These are phyloP conservation scores for Rhinopomastus cyanomelas DNA, from an alignment of 2,113 vertebrate species.

Conservation along the genomic window DNA sequence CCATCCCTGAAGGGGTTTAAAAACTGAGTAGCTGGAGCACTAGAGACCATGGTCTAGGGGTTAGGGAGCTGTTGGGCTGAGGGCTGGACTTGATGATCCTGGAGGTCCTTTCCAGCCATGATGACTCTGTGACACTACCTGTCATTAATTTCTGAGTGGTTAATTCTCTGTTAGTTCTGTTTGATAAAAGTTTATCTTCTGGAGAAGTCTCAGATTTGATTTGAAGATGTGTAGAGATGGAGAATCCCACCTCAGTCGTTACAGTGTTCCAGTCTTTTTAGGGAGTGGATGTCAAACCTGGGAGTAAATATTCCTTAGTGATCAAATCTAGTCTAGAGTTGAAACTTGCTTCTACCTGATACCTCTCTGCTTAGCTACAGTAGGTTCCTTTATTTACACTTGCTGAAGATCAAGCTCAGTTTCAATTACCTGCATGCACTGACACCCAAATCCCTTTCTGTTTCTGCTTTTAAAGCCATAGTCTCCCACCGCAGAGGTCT, in stretches of 20 bases:
- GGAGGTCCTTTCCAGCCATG: no score
- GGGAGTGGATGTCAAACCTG: not conserved
- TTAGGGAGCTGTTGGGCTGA: no score
- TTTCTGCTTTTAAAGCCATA: not conserved
- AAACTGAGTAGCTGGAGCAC: no score
- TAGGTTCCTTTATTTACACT: not conserved
- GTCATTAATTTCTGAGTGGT: not conserved
- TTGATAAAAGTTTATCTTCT: not conserved
- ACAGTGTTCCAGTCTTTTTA: not conserved
- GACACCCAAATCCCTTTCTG: not conserved
- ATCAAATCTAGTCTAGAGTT: not conserved
- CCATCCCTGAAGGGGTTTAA: no score
- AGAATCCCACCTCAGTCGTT: not conserved
- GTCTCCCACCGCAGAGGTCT: not conserved
- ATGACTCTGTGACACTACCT: not conserved
- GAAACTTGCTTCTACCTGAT: not conserved
- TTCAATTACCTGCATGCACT: not conserved
- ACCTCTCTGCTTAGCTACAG: not conserved
- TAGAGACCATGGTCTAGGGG: no score
- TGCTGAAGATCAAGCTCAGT: not conserved
- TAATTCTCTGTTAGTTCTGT: not conserved
- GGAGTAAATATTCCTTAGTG: not conserved
- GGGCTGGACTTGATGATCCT: no score
- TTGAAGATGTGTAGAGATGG: not conserved
- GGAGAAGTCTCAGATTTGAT: not conserved